Evolutionary conservation across 2,113 vertebrate species (phyloP).

Genomic region (Oxygymnocypris stewartii): DNA sequence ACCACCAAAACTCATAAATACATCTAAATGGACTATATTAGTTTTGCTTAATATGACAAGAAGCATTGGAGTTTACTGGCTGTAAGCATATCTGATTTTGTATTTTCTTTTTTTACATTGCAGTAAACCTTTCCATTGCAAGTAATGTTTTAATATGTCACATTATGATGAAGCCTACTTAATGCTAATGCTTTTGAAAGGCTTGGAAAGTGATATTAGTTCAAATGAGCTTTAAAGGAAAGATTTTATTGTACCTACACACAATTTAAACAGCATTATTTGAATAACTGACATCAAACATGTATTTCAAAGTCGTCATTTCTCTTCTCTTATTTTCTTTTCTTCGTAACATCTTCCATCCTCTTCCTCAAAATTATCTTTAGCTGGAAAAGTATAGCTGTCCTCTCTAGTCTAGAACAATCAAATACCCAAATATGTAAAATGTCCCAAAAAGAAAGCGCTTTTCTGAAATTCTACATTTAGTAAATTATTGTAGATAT

Average conservation of each 20-base stretch:
- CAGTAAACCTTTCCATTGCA: too few relatives aligned
- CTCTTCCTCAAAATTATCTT: background rate
- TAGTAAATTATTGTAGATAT: background rate
- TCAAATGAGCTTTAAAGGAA: background rate
- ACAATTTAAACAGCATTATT: background rate
- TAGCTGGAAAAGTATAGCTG: background rate
- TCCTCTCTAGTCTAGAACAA: background rate
- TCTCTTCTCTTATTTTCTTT: background rate
- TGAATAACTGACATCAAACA: background rate
- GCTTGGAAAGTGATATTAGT: background rate
- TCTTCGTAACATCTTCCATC: background rate
- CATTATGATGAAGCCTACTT: background rate
- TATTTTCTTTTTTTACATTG: background rate
- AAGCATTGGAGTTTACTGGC: background rate
- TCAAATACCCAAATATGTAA: too few relatives aligned
- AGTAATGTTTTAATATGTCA: background rate
- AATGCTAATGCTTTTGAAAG: background rate
- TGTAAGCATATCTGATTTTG: background rate
- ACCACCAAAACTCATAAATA: background rate
- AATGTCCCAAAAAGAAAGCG: background rate
- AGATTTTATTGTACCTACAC: background rate
- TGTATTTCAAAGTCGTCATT: background rate
- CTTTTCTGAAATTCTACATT: background rate
- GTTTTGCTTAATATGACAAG: background rate
- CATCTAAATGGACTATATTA: background rate